Evolutionary conservation across 2,113 vertebrate genomes (phyloP), one percentile per base, ranked within the genome.

Genomic region (Epinephelus moara): DNA sequence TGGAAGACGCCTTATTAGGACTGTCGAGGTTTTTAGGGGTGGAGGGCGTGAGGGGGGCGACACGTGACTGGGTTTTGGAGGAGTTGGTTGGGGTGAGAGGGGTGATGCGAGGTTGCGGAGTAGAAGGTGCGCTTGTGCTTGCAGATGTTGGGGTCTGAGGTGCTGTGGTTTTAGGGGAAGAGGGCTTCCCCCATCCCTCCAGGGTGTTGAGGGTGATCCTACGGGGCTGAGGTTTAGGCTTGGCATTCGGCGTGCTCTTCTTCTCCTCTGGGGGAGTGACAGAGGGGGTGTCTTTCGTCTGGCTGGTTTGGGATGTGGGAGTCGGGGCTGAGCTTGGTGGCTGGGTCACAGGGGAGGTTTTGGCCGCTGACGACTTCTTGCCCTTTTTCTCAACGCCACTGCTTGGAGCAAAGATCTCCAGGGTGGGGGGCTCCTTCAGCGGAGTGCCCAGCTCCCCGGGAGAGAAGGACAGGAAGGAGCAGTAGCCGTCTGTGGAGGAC

Each of bases 401-500:
- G 25, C 82, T 90, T 0, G 96, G 93, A 15, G 95, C 94, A 69
- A 95, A 92, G 53, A 95, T 0, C 17, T 92, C 95, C 68, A 99
- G 75, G 21, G 93, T 89, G 0, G 97, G 98, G 33, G 96, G 97
- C 69, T 98, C 97, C 86, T 97, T 98, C 80, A 99, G 84, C 0
- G 96, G 96, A 4, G 91, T 83, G 19, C 98, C 98, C 74, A 99
- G 95, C 88, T 99, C 98, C 0, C 93, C 96, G 9, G 96, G 92
- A 84, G 96, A 96, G 66, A 99, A 99, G 2, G 97, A 97, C 82
- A 99, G 95, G 57, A 99, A 98, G 0, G 98, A 99, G 85, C 98
- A 99, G 86, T 99, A 99, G 2, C 98, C 98, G 0, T 99, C 98
- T 2, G 97, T 99, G 89, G 98, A 99, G 18, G 98, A 98, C 60